A percentile compares a stretch with the other conserved stretches of the same genome.
These are phyloP conservation scores for Ochropacha duplaris DNA, from an alignment of 2,888 invertebrate genomes.

Conservation along the genomic window DNA sequence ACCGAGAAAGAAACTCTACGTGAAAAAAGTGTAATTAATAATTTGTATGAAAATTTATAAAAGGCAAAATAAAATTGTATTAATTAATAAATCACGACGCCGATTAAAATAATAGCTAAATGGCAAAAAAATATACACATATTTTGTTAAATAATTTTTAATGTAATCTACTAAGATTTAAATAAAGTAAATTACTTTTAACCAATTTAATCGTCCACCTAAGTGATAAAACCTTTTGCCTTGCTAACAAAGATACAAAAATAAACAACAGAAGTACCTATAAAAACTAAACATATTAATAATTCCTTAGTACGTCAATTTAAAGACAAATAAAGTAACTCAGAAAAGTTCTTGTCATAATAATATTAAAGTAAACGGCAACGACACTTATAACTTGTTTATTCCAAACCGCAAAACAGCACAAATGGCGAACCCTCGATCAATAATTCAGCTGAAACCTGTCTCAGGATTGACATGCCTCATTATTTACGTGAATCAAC, in stretches of 20 bases:
- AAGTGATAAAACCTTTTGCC: neutral
- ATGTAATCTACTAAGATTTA: no score
- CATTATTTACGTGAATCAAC: constrained; percentile 31
- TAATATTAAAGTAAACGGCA: neutral
- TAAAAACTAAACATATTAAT: neutral
- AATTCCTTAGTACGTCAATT: neutral
- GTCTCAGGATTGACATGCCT: constrained; percentile 25
- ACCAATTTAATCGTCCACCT: no score
- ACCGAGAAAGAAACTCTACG: no score
- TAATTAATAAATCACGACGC: neutral
- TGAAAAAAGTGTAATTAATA: neutral
- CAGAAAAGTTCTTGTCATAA: neutral
- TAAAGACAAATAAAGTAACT: neutral
- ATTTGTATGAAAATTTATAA: neutral
- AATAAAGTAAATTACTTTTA: no score
- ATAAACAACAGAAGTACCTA: neutral
- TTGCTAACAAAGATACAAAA: neutral
- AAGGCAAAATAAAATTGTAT: neutral
- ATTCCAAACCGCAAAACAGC: neutral
- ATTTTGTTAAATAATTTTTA: no score
- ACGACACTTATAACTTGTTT: neutral
- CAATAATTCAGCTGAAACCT: constrained; percentile 26
- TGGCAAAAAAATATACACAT: no score
- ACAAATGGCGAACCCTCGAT: constrained; percentile 13
- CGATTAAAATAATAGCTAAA: neutral